Evolutionary conservation across 2,113 vertebrate genomes (phyloP).

Genomic region (Spea bombifrons): DNA sequence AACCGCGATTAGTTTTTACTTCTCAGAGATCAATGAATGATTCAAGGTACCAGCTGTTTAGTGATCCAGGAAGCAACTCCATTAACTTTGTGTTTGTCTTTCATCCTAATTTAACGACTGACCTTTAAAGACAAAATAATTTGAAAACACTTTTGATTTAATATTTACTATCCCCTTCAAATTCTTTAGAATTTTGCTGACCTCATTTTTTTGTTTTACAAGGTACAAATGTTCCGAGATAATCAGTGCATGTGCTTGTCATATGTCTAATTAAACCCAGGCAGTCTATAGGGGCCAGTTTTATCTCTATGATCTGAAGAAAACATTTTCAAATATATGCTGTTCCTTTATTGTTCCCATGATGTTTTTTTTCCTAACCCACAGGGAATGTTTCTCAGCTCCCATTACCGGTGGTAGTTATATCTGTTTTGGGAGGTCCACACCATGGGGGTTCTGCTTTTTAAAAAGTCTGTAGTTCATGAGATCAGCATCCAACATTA

Average conservation of each 20-base stretch:
- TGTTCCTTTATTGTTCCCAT: conserved; percentile 2
- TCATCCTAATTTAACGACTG: no score
- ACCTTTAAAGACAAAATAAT: no score
- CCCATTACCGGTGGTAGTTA: not conserved
- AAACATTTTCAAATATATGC: not conserved
- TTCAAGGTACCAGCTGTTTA: no score
- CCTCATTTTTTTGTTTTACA: no score
- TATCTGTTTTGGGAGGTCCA: conserved; percentile 33
- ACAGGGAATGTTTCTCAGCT: not conserved
- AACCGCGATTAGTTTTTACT: no score
- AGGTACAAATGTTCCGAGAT: not conserved
- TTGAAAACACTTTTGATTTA: no score
- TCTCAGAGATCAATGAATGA: no score
- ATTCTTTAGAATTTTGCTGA: no score
- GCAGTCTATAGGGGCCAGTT: not conserved
- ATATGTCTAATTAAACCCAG: not conserved
- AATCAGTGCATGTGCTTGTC: not conserved
- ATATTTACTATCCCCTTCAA: no score
- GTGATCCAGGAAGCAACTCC: no score
- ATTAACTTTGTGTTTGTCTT: no score
- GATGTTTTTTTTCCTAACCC: not conserved
- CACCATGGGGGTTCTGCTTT: not conserved
- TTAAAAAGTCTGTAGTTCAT: conserved; percentile 26
- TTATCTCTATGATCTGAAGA: not conserved
- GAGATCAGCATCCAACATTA: conserved; percentile 13